Conservation (phyloP, 2,797 vertebrate genomes). For the Pipistrellus nathusii region DNA sequence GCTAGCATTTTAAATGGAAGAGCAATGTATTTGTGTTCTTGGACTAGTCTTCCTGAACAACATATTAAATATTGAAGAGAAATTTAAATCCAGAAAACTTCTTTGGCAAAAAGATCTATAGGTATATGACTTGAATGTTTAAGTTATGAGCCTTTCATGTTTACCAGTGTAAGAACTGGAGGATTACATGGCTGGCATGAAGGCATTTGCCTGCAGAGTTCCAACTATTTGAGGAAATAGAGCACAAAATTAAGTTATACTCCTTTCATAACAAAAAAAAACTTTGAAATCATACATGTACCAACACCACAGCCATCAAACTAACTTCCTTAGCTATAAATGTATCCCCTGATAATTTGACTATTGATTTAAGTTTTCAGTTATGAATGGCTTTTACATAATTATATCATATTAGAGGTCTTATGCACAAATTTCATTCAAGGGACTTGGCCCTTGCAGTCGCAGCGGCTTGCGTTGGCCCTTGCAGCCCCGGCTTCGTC, state of each 20-base stretch:
- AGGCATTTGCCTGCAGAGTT: slow-evolving; percentile 75
- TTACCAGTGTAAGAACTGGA: slow-evolving; percentile 67
- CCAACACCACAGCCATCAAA: background rate
- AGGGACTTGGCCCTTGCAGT: too few species aligned
- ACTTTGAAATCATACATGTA: slow-evolving; percentile 33
- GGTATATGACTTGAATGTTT: slow-evolving; percentile 20
- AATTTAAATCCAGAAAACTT: slow-evolving; percentile 43
- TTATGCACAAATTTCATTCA: too few species aligned
- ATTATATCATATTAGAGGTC: background rate
- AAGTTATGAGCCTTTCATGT: slow-evolving; percentile 59
- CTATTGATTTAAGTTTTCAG: background rate
- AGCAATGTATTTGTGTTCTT: slow-evolving; percentile 42
- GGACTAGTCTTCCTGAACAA: slow-evolving; percentile 23
- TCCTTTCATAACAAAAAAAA: slow-evolving; percentile 79
- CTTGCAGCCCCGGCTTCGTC: too few species aligned
- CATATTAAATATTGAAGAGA: slow-evolving; percentile 35
- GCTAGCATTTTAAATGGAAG: background rate
- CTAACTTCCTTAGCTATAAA: slow-evolving; percentile 18
- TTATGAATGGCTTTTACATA: slow-evolving; percentile 32
- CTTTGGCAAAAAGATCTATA: slow-evolving; percentile 40
- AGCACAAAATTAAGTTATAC: slow-evolving; percentile 86
- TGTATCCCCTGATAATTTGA: background rate
- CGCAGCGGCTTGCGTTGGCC: too few species aligned
- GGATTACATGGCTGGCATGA: slow-evolving; percentile 71
- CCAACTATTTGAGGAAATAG: slow-evolving; percentile 83